Conservation (phyloP, 1,140 invertebrate species). For the Pteromalus puparum region DNA sequence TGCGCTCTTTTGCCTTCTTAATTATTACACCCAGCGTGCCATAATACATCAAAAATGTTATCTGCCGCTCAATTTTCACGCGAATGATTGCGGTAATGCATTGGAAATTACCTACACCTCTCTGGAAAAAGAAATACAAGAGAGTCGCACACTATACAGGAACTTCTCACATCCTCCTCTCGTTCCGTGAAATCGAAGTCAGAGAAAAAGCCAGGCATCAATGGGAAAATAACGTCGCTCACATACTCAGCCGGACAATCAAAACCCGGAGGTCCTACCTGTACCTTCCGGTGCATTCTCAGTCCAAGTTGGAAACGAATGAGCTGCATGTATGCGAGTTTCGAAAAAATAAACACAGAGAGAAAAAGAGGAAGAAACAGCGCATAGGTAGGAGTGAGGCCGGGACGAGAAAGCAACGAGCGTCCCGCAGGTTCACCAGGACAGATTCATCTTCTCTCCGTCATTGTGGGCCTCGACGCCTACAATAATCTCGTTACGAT, state of each 20-base stretch:
- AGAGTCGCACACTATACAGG: neutral
- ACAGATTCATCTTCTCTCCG: slow-evolving; percentile 39
- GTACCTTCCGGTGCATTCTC: slow-evolving; percentile 57
- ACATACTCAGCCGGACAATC: neutral
- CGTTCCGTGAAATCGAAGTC: slow-evolving; percentile 18
- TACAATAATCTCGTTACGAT: slow-evolving; percentile 73
- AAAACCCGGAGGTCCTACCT: slow-evolving; percentile 41
- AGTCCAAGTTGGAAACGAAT: neutral
- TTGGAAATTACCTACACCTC: neutral
- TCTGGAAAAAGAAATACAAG: neutral
- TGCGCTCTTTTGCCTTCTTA: neutral
- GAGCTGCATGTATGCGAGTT: neutral
- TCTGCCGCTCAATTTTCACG: neutral
- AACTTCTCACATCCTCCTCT: slow-evolving; percentile 18
- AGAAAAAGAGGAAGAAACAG: neutral
- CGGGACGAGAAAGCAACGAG: slow-evolving; percentile 47
- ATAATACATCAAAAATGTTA: neutral
- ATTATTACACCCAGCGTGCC: neutral
- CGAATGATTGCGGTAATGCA: too few relatives aligned
- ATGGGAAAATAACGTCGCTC: slow-evolving; percentile 42
- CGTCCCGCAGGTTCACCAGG: slow-evolving; percentile 40
- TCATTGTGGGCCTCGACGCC: slow-evolving; percentile 67
- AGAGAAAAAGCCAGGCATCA: slow-evolving; percentile 31
- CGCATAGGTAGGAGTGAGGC: neutral
- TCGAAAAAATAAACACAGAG: neutral